phyloP scores from a whole-genome alignment of 2,888 invertebrate genomes.

The Leptinotarsa haldemani region DNA sequence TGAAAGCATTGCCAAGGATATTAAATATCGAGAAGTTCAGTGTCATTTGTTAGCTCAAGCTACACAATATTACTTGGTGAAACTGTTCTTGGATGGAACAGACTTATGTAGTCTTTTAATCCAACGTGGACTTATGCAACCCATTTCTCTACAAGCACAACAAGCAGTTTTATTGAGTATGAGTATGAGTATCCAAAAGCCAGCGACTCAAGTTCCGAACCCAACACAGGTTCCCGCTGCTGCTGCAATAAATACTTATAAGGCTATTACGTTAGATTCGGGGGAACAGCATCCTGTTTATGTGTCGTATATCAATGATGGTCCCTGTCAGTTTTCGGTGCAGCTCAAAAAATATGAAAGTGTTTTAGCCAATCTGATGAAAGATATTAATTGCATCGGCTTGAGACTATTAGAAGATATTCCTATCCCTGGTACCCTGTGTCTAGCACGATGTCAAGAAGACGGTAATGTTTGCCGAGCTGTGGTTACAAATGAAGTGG shows the following conservation, averaged over 20 bases:
- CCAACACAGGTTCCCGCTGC: not conserved
- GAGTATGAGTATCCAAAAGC: constrained; percentile 64
- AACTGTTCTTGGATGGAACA: constrained; percentile 53
- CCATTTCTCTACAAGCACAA: constrained; percentile 67
- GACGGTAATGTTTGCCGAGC: constrained; percentile 80
- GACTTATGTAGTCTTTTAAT: constrained; percentile 68
- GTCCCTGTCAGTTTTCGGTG: constrained; percentile 81
- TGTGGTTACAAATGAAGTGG: constrained; percentile 79
- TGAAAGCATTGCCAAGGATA: constrained; percentile 62
- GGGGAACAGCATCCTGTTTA: constrained; percentile 75
- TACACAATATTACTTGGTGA: constrained; percentile 65
- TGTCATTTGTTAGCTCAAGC: constrained; percentile 60
- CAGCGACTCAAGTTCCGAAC: not conserved
- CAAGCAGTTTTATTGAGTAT: constrained; percentile 61
- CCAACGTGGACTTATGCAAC: constrained; percentile 66
- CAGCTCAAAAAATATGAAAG: constrained; percentile 74
- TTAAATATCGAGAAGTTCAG: constrained; percentile 64
- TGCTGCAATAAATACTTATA: constrained; percentile 65
- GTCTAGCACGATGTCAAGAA: constrained; percentile 78
- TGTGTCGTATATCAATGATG: constrained; percentile 83
- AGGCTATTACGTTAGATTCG: constrained; percentile 68
- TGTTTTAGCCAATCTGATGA: constrained; percentile 77
- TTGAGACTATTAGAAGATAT: constrained; percentile 74
- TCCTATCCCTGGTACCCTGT: constrained; percentile 81
- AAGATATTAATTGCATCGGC: constrained; percentile 74